Evolutionary conservation across 2,888 invertebrate species (phyloP).

Genomic region (Thyatira batis): DNA sequence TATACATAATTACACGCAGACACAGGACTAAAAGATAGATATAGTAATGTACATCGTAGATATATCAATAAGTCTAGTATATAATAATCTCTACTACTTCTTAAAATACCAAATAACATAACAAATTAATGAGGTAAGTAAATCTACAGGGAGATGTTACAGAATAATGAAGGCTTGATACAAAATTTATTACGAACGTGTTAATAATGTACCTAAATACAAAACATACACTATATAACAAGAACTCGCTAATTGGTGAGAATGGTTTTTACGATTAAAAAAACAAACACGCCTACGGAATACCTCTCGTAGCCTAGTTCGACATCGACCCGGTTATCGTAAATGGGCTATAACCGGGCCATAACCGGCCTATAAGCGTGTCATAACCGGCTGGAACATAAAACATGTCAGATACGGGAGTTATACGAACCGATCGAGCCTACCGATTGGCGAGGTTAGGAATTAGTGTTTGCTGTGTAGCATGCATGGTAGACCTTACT

Average conservation of each 20-base stretch:
- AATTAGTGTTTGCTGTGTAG: neutral
- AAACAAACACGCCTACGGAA: neutral
- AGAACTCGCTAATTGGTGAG: neutral
- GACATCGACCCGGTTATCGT: neutral
- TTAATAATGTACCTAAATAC: neutral
- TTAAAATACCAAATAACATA: too few species aligned
- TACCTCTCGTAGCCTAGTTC: neutral
- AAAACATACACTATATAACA: neutral
- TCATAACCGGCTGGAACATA: neutral
- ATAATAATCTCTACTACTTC: too few species aligned
- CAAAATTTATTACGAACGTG: too few species aligned
- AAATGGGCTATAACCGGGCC: neutral
- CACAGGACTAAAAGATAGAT: too few species aligned
- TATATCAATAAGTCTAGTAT: too few species aligned
- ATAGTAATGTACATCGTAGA: too few species aligned
- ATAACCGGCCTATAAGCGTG: neutral
- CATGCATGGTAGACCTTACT: neutral
- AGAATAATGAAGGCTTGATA: too few species aligned
- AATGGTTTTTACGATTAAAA: neutral
- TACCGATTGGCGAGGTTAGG: neutral
- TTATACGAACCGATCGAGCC: neutral
- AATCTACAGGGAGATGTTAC: too few species aligned
- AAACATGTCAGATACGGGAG: neutral
- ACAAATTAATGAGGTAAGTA: too few species aligned
- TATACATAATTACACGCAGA: too few species aligned